phyloP scores from a whole-genome alignment of 1,140 invertebrate species.

The Pseudomyrmex concolor region DNA sequence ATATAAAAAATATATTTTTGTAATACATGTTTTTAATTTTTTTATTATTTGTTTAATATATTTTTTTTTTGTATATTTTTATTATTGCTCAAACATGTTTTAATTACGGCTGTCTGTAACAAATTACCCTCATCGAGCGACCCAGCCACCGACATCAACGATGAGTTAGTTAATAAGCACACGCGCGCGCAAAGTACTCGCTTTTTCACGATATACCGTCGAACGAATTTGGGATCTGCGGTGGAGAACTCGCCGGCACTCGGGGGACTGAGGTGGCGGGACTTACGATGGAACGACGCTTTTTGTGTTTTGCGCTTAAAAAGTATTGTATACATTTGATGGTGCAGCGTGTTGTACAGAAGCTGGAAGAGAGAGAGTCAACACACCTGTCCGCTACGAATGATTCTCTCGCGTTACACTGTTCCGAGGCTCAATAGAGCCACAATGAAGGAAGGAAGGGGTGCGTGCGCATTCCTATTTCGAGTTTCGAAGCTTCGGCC shows the following conservation, averaged over 20 bases:
- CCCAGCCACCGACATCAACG: no score
- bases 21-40: no score
- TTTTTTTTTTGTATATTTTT: no score
- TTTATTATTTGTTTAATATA: no score
- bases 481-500: constrained; percentile 83
- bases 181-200: not conserved
- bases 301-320: constrained; percentile 35
- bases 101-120: no score
- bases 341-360: constrained; percentile 56
- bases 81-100: no score
- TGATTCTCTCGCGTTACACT: constrained; percentile 74
- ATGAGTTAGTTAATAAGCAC: not conserved
- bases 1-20: no score
- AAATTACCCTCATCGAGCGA: no score
- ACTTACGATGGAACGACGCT: constrained; percentile 61
- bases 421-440: constrained; percentile 77
- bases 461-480: constrained; percentile 82
- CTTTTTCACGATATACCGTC: no score
- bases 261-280: constrained; percentile 11
- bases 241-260: not conserved
- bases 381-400: constrained; percentile 73
- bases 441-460: constrained; percentile 69
- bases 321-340: constrained; percentile 53
- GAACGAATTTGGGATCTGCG: constrained; percentile 2
- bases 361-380: constrained; percentile 62